Percentiles rank a stretch among this genome's conserved stretches.
phyloP scores from a whole-genome alignment of 2,113 vertebrate species.

The Myrmecophaga tridactyla region DNA sequence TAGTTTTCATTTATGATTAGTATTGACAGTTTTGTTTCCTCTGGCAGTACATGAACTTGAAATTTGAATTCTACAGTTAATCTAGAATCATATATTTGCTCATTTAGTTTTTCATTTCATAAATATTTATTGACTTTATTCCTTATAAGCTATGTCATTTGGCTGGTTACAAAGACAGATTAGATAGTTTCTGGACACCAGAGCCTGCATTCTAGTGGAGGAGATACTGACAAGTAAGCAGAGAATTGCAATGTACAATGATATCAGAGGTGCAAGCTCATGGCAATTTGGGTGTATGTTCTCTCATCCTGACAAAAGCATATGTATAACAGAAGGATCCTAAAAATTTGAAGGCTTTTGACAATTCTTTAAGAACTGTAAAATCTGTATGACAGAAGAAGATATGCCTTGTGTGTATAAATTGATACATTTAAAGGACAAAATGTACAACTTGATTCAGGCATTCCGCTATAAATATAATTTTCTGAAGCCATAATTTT shows the following conservation, averaged over 20 bases:
- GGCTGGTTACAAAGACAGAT: background rate
- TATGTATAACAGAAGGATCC: background rate
- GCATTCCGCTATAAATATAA: background rate
- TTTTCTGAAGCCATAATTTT: background rate
- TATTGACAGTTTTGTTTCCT: background rate
- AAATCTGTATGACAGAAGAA: background rate
- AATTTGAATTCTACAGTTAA: background rate
- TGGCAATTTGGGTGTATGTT: background rate
- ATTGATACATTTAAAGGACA: background rate
- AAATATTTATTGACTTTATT: background rate
- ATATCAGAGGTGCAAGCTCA: background rate
- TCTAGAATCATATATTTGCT: background rate
- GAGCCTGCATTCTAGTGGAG: background rate
- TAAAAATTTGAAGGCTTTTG: background rate
- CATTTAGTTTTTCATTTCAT: background rate
- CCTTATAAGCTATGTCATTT: background rate
- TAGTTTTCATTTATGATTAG: slow-evolving; percentile 7
- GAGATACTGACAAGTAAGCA: background rate
- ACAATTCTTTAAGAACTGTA: background rate
- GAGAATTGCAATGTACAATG: background rate
- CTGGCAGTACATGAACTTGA: background rate
- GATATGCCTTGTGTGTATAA: background rate
- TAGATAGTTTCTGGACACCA: background rate
- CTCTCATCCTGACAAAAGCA: background rate
- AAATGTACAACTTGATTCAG: background rate